Percentiles rank a stretch among this genome's conserved stretches.
Evolutionary conservation across 2,113 vertebrate species (phyloP).

Genomic region (Petromus typicus): DNA sequence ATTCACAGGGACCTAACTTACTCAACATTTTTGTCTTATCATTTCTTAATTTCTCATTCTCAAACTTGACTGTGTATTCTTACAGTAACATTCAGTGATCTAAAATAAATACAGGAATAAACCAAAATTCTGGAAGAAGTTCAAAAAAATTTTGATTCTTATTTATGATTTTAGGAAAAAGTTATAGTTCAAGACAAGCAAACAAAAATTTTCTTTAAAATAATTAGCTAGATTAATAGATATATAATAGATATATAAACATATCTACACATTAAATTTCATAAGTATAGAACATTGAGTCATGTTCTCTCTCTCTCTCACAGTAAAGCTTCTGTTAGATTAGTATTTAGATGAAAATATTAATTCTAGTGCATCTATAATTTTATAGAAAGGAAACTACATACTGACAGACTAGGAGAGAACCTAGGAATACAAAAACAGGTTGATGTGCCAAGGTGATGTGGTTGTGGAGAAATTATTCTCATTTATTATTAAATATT

Average conservation of each 20-base stretch:
- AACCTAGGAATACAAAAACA: neutral
- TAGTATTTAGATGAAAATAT: constrained; percentile 3
- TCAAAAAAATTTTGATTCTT: neutral
- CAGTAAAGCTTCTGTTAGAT: neutral
- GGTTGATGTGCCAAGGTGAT: neutral
- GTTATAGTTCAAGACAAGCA: neutral
- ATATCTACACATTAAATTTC: neutral
- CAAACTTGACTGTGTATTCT: constrained; percentile 21
- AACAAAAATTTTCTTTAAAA: neutral
- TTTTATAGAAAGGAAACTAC: neutral
- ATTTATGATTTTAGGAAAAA: neutral
- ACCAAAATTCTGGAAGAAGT: neutral
- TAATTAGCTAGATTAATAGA: constrained; percentile 11
- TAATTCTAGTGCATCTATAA: neutral
- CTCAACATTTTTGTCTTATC: constrained; percentile 12
- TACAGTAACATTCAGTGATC: neutral
- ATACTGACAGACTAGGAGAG: neutral
- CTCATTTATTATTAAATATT: neutral
- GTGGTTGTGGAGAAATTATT: neutral
- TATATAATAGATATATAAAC: neutral
- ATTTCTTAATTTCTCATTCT: neutral
- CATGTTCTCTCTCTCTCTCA: neutral
- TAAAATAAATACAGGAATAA: constrained; percentile 35
- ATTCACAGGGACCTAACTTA: neutral
- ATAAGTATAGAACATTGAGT: neutral